Conservation (phyloP, 92 coral and sea anemone genomes). For the Palythoa grandis region DNA sequence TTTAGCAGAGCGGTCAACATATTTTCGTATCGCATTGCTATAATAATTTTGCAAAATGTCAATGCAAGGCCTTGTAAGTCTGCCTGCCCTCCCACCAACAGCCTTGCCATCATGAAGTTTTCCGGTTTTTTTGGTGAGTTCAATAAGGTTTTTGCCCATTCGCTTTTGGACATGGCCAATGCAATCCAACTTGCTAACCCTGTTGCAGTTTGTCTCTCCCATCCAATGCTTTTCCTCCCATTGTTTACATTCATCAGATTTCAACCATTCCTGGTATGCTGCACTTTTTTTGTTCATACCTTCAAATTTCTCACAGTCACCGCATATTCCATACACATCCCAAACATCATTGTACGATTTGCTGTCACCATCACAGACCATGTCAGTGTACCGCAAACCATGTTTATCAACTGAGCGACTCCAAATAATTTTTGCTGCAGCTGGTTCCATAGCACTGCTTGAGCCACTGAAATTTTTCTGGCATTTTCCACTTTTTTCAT, state of each 20-base stretch:
- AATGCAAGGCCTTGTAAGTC: constrained; percentile 21
- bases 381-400: constrained; percentile 42
- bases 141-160: constrained; percentile 35
- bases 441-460: constrained; percentile 29
- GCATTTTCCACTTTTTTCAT: constrained; percentile 16
- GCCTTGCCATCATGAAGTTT: constrained; percentile 35
- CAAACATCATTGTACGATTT: constrained; percentile 35
- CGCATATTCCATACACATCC: constrained; percentile 38
- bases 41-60: constrained; percentile 19
- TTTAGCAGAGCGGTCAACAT: constrained; percentile 19
- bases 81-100: constrained; percentile 40
- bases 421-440: constrained; percentile 27
- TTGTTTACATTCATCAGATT: constrained; percentile 24
- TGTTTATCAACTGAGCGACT: constrained; percentile 11
- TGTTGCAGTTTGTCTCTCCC: constrained; percentile 27
- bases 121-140: constrained; percentile 25
- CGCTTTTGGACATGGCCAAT: constrained; percentile 25
- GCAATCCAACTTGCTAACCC: constrained; percentile 51
- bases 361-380: constrained; percentile 40
- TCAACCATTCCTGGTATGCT: constrained; percentile 45
- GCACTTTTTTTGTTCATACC: constrained; percentile 31
- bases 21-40: constrained; percentile 24
- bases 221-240: constrained; percentile 44
- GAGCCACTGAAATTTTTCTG: constrained; percentile 21
- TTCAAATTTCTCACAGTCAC: constrained; percentile 38